These are phyloP conservation scores for Drosophila grimshawi DNA, from an alignment of 1,140 invertebrate genomes.

Conservation along the genomic window DNA sequence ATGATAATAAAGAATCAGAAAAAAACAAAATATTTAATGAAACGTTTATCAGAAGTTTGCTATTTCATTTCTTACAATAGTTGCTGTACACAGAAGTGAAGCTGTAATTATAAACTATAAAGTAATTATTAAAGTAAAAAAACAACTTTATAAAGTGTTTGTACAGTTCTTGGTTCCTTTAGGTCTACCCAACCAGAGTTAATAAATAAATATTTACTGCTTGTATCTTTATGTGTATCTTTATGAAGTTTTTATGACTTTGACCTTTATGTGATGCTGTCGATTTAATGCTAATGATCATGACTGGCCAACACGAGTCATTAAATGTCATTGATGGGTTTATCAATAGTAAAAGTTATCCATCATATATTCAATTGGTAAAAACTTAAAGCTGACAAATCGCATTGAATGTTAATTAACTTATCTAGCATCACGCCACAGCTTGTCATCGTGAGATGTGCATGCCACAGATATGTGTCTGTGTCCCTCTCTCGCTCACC, in stretches of 20 bases:
- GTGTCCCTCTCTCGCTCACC: neutral
- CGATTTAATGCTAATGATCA: constrained; percentile 65
- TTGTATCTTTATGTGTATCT: constrained; percentile 38
- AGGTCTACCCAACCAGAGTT: neutral
- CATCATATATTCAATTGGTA: constrained; percentile 68
- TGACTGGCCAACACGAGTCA: constrained; percentile 54
- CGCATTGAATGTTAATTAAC: constrained; percentile 63
- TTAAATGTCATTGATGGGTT: constrained; percentile 61
- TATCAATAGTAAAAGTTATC: constrained; percentile 69
- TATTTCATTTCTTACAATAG: too few species aligned
- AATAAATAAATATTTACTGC: constrained; percentile 12
- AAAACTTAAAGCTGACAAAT: constrained; percentile 29
- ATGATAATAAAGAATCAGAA: too few species aligned
- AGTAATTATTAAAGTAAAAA: too few species aligned
- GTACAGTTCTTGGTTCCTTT: neutral
- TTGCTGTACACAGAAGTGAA: too few species aligned
- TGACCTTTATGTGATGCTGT: constrained; percentile 71
- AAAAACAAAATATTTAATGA: too few species aligned
- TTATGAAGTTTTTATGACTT: constrained; percentile 64
- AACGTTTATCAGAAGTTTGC: too few species aligned
- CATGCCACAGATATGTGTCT: constrained; percentile 24
- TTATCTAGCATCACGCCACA: constrained; percentile 45
- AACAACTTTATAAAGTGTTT: neutral
- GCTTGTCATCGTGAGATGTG: neutral
- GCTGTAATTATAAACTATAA: too few species aligned